Conservation (phyloP, 2,113 vertebrate species). For the Phainopepla nitens region DNA sequence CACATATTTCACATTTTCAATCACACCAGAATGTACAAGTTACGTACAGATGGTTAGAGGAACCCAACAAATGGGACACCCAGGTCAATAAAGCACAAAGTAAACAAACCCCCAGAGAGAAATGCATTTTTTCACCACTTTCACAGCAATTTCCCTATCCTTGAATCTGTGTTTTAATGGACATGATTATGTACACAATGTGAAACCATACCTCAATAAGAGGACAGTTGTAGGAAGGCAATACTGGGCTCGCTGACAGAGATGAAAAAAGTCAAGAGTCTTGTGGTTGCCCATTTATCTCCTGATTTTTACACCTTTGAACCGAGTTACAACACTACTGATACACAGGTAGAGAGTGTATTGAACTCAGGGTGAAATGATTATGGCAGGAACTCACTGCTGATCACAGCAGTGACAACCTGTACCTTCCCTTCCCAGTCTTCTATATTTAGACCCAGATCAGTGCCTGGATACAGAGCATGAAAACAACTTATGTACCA, state of each 20-base stretch:
- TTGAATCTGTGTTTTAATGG: neutral
- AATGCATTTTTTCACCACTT: neutral
- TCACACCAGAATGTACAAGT: neutral
- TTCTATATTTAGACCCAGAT: neutral
- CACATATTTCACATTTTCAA: slow-evolving; percentile 31
- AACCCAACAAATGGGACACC: slow-evolving; percentile 28
- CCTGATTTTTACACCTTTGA: neutral
- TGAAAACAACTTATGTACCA: neutral
- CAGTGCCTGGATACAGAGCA: neutral
- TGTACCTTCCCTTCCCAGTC: neutral
- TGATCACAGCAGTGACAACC: neutral
- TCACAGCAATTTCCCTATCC: neutral
- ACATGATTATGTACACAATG: neutral
- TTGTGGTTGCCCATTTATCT: neutral
- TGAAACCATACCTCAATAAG: neutral
- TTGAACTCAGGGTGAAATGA: neutral
- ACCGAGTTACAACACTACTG: neutral
- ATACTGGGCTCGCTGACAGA: neutral
- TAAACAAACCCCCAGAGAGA: neutral
- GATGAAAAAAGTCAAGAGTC: neutral
- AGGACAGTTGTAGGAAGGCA: neutral
- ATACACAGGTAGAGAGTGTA: neutral
- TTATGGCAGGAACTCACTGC: neutral
- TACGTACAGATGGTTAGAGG: slow-evolving; percentile 19
- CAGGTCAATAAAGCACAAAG: slow-evolving; percentile 15